Percentiles rank a stretch among this genome's conserved stretches.
phyloP scores from a whole-genome alignment of 1,140 invertebrate species.

The Drosophila ficusphila region DNA sequence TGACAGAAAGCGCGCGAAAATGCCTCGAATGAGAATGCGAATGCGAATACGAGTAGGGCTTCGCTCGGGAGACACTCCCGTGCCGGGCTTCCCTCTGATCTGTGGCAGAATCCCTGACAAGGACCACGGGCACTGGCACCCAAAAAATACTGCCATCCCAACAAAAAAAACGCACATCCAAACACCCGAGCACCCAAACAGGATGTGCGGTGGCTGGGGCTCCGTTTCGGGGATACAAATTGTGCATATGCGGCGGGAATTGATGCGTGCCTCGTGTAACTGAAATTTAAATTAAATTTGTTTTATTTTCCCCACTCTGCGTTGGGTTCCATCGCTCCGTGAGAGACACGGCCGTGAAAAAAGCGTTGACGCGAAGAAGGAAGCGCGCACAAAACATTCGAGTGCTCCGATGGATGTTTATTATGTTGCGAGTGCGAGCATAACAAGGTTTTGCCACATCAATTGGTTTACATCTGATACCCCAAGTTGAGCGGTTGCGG shows the following conservation, averaged over 20 bases:
- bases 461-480: conserved; percentile 14
- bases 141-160: conserved; percentile 18
- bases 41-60: too few relatives aligned
- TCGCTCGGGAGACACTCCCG: conserved; percentile 3
- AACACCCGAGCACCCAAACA: too few relatives aligned
- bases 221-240: conserved; percentile 24
- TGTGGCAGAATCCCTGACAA: conserved; percentile 7
- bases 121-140: conserved; percentile 1
- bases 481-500: conserved; percentile 6
- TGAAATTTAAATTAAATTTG: conserved; percentile 78
- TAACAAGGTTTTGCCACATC: conserved; percentile 1
- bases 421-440: background rate
- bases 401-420: conserved; percentile 19
- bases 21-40: too few relatives aligned
- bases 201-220: conserved; percentile 9
- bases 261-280: conserved; percentile 44
- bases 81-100: background rate
- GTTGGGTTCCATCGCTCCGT: conserved; percentile 41
- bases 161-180: too few relatives aligned
- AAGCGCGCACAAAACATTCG: conserved; percentile 13
- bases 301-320: conserved; percentile 39
- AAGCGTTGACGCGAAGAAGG: conserved; percentile 3
- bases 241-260: conserved; percentile 67
- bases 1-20: conserved; percentile 64
- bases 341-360: background rate